These are phyloP conservation scores for Saccostrea glomerata DNA, from an alignment of 1,140 invertebrate genomes.

Conservation along the genomic window DNA sequence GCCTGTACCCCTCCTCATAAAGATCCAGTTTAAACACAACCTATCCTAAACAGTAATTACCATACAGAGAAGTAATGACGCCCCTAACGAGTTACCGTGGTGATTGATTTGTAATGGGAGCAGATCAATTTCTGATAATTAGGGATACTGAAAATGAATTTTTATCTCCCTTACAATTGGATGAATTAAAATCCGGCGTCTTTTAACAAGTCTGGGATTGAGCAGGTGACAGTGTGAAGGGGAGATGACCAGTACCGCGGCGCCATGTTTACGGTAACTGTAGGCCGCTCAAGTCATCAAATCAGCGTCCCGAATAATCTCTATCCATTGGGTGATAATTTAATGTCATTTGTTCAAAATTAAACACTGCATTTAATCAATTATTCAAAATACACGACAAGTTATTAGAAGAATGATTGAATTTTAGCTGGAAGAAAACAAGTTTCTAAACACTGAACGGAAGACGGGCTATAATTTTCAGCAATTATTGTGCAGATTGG, in stretches of 20 bases:
- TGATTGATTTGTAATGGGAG: conserved; percentile 41
- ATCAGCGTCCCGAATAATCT: conserved; percentile 44
- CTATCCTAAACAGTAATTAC: conserved; percentile 40
- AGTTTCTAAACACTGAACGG: conserved; percentile 51
- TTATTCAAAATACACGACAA: conserved; percentile 57
- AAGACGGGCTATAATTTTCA: conserved; percentile 56
- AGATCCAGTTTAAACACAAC: background rate
- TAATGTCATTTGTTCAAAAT: conserved; percentile 63
- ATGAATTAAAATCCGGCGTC: conserved; percentile 24
- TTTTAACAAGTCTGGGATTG: conserved; percentile 7
- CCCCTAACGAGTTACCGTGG: background rate
- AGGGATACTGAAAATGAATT: conserved; percentile 32
- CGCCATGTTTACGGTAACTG: conserved; percentile 12
- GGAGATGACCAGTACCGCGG: conserved; percentile 30
- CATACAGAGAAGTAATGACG: conserved; percentile 12
- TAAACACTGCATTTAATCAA: conserved; percentile 58
- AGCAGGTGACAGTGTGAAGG: conserved; percentile 10
- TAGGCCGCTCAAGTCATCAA: conserved; percentile 33
- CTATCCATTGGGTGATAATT: conserved; percentile 57
- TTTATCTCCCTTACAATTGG: conserved; percentile 26
- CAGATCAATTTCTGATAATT: conserved; percentile 26
- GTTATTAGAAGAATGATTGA: conserved; percentile 59
- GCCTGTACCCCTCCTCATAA: conserved; percentile 4
- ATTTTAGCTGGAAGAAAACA: conserved; percentile 56
- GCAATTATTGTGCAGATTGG: conserved; percentile 54